These are phyloP conservation scores for Chalcis sispes DNA, from an alignment of 2,888 invertebrate species.

Conservation along the genomic window DNA sequence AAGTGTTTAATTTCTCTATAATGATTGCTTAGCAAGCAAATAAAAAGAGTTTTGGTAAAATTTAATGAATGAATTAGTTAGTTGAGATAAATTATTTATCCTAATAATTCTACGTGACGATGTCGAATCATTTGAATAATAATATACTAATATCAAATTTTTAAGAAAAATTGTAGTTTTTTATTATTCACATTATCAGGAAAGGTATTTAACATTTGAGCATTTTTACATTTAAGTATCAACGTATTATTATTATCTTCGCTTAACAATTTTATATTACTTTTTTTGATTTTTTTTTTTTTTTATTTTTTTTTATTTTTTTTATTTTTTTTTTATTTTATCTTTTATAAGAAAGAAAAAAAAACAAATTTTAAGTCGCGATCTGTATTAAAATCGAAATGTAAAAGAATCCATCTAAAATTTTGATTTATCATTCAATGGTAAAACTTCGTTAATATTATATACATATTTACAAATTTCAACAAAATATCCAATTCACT, in stretches of 20 bases:
- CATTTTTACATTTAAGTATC: slow-evolving; percentile 45
- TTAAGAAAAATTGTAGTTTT: slow-evolving; percentile 34
- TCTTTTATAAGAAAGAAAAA: too few species aligned
- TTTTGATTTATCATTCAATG: slow-evolving; percentile 35
- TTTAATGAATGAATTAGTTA: too few species aligned
- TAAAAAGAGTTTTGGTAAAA: too few species aligned
- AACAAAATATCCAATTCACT: slow-evolving; percentile 47
- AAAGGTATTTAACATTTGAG: not conserved
- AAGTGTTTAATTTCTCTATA: too few species aligned
- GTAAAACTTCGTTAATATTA: slow-evolving; percentile 49
- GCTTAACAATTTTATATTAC: slow-evolving; percentile 15
- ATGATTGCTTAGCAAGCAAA: too few species aligned
- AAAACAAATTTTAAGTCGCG: slow-evolving; percentile 16
- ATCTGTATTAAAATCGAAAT: slow-evolving; percentile 11
- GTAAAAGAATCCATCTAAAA: slow-evolving; percentile 22
- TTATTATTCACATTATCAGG: slow-evolving; percentile 15
- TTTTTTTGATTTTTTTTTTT: slow-evolving; percentile 8
- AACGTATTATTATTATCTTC: slow-evolving; percentile 27
- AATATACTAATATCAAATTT: not conserved
- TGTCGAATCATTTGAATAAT: too few species aligned
- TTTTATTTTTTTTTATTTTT: slow-evolving; percentile 10
- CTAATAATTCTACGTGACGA: too few species aligned
- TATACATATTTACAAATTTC: slow-evolving; percentile 58
- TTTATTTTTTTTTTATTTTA: not conserved
- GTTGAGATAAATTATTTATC: too few species aligned